These are phyloP conservation scores for Sinelater perroti DNA, from an alignment of 2,888 invertebrate species.

Conservation along the genomic window DNA sequence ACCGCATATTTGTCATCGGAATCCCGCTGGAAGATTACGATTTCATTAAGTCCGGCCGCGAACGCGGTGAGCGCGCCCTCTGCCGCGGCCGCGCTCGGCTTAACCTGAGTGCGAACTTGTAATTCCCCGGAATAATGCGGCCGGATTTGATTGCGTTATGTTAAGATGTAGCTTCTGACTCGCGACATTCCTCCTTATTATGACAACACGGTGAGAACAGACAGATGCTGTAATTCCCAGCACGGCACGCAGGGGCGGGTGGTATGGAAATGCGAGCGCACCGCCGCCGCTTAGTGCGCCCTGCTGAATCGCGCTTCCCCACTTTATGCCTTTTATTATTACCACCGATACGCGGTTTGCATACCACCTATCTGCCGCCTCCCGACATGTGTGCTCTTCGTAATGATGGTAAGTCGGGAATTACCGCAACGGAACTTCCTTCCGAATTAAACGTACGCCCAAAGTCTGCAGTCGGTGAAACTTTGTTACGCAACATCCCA, in stretches of 20 bases:
- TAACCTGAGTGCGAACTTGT: constrained; percentile 36
- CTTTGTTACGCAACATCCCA: not conserved
- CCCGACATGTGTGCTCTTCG: constrained; percentile 49
- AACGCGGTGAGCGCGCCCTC: constrained; percentile 3
- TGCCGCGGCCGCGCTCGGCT: constrained; percentile 5
- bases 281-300: constrained; percentile 27
- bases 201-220: constrained; percentile 42
- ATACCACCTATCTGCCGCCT: constrained; percentile 47
- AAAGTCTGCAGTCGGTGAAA: too few species aligned
- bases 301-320: constrained; percentile 36
- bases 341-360: constrained; percentile 45
- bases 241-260: constrained; percentile 39
- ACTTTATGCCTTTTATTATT: constrained; percentile 51
- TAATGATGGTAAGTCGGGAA: constrained; percentile 47
- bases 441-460: not conserved
- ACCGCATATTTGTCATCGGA: constrained; percentile 40
- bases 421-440: constrained; percentile 1
- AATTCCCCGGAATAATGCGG: constrained; percentile 45
- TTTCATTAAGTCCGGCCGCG: constrained; percentile 38
- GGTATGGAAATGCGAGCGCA: constrained; percentile 32
- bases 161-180: constrained; percentile 46
- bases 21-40: constrained; percentile 42
- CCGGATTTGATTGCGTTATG: constrained; percentile 46
- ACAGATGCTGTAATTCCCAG: constrained; percentile 38
- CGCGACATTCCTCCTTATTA: constrained; percentile 44